Percentiles rank a stretch among this genome's conserved stretches.
Conservation (phyloP, 1,140 invertebrate genomes). For the Cydia fagiglandana region DNA sequence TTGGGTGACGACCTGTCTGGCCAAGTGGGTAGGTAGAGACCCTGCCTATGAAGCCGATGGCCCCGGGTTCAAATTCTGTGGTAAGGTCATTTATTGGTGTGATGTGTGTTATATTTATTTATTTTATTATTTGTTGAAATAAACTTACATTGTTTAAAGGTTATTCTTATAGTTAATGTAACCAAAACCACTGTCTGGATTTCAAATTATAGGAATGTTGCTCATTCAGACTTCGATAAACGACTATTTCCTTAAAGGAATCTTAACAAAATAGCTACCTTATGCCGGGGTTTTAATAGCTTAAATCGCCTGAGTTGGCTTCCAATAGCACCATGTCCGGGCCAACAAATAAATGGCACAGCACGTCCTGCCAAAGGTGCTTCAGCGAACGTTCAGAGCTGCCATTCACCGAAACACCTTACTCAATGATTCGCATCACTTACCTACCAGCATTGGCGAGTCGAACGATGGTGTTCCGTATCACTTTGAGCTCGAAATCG, state of each 20-base stretch:
- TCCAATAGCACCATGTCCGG: neutral
- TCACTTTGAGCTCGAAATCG: neutral
- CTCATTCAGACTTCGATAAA: neutral
- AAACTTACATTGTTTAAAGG: no score
- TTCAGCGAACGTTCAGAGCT: conserved; percentile 18
- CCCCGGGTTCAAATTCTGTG: no score
- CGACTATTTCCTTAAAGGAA: neutral
- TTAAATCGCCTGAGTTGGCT: neutral
- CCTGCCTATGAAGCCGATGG: no score
- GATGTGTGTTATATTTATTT: no score
- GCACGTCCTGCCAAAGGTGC: conserved; percentile 22
- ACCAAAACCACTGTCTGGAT: neutral
- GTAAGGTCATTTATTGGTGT: no score
- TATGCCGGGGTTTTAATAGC: neutral
- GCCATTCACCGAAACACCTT: conserved; percentile 18
- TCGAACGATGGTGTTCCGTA: neutral
- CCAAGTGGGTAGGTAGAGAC: no score
- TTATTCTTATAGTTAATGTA: no score
- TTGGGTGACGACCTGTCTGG: no score
- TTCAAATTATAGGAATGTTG: neutral
- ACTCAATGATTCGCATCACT: neutral
- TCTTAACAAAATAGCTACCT: neutral
- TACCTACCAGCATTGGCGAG: neutral
- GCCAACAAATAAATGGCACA: conserved; percentile 3
- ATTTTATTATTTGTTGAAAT: no score